These are phyloP conservation scores for Mythimna impura DNA, from an alignment of 2,888 invertebrate genomes.

Conservation along the genomic window DNA sequence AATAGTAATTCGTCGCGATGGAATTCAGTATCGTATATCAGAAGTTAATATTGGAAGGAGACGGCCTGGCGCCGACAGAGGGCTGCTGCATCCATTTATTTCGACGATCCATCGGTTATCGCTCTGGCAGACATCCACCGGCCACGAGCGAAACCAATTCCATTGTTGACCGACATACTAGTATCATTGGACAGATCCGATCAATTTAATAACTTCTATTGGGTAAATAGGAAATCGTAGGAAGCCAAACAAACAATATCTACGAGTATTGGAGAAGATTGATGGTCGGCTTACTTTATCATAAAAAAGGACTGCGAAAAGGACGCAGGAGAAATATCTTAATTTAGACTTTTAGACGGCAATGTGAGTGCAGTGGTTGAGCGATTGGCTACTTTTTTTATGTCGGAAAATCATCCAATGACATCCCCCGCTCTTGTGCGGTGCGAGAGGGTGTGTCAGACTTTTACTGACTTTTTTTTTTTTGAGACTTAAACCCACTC, in stretches of 20 bases:
- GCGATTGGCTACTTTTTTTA: no score
- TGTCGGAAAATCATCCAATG: no score
- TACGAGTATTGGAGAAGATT: slow-evolving; percentile 6
- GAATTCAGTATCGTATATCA: slow-evolving; percentile 36
- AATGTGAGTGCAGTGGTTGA: no score
- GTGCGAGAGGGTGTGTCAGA: no score
- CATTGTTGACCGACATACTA: slow-evolving; percentile 59
- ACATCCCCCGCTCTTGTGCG: no score
- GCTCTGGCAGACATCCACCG: slow-evolving; percentile 71
- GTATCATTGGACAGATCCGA: slow-evolving; percentile 29
- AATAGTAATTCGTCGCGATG: slow-evolving; percentile 17
- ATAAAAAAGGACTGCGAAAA: neutral
- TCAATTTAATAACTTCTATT: slow-evolving; percentile 36
- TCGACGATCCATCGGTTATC: slow-evolving; percentile 69
- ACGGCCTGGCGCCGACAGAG: slow-evolving; percentile 77
- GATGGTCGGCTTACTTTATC: neutral
- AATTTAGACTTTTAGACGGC: no score
- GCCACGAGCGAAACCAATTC: slow-evolving; percentile 51
- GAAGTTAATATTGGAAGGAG: slow-evolving; percentile 64
- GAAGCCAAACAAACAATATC: slow-evolving; percentile 8
- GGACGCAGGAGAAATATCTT: neutral
- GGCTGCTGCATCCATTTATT: slow-evolving; percentile 73
- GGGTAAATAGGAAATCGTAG: slow-evolving; percentile 2
- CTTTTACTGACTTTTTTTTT: no score
- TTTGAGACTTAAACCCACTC: no score